A percentile compares a stretch with the other conserved stretches of the same genome.
Evolutionary conservation across 1,140 invertebrate species (phyloP).

Genomic region (Whitmania pigra): DNA sequence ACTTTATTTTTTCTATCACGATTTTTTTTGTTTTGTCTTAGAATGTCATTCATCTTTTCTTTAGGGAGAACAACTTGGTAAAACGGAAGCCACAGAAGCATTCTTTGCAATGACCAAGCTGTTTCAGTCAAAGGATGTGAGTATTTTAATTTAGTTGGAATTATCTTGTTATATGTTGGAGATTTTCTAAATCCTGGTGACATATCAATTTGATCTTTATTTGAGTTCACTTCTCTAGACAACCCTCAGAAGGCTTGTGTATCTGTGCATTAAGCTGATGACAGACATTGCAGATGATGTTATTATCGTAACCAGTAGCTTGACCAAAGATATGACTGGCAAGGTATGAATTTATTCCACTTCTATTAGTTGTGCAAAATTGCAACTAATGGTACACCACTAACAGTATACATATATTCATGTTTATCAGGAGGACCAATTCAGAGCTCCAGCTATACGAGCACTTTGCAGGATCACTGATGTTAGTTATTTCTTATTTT

Average conservation of each 20-base stretch:
- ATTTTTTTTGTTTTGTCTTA: not conserved
- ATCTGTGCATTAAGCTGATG: slow-evolving; percentile 92
- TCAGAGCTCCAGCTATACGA: slow-evolving; percentile 84
- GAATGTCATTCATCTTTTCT: not conserved
- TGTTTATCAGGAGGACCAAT: slow-evolving; percentile 62
- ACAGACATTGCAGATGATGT: slow-evolving; percentile 91
- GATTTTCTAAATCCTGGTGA: slow-evolving; percentile 6
- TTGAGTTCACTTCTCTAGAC: slow-evolving; percentile 30
- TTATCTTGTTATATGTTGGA: slow-evolving; percentile 1
- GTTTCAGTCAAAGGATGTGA: slow-evolving; percentile 89
- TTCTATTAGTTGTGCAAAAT: not conserved
- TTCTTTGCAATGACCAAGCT: slow-evolving; percentile 99
- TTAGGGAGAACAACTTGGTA: slow-evolving; percentile 25
- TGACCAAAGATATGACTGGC: slow-evolving; percentile 99
- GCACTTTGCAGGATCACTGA: slow-evolving; percentile 95
- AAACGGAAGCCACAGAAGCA: slow-evolving; percentile 79
- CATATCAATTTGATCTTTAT: not conserved
- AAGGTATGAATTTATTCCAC: slow-evolving; percentile 43
- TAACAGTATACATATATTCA: not conserved
- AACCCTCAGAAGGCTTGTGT: slow-evolving; percentile 81
- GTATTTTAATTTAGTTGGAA: slow-evolving; percentile 19
- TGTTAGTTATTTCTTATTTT: slow-evolving; percentile 42
- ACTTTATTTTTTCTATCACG: slow-evolving; percentile 20
- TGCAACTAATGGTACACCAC: not conserved
- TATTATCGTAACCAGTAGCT: slow-evolving; percentile 87